A percentile compares a stretch with the other conserved stretches of the same genome.
Evolutionary conservation across 2,888 invertebrate genomes (phyloP).

Genomic region (Apamea sordens): DNA sequence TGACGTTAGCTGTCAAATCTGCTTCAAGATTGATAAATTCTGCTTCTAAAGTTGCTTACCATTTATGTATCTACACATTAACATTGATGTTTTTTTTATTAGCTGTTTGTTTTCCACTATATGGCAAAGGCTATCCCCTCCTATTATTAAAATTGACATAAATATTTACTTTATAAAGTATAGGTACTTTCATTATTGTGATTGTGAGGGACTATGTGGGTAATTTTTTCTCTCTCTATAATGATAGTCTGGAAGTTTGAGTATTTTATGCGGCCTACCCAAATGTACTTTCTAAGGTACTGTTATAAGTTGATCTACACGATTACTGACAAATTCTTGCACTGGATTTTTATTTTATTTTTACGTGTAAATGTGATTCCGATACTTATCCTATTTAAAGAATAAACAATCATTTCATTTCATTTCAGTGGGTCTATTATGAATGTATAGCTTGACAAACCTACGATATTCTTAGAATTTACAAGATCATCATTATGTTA

Average conservation of each 20-base stretch:
- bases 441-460: background rate
- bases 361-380: background rate
- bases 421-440: slow-evolving; percentile 4
- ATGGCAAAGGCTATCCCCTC: background rate
- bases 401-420: background rate
- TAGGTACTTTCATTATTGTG: too few species aligned
- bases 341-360: background rate
- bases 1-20: slow-evolving; percentile 3
- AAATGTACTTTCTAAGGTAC: background rate
- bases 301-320: background rate
- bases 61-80: background rate
- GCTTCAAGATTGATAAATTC: background rate
- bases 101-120: background rate
- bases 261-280: background rate
- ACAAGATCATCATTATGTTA: slow-evolving; percentile 37
- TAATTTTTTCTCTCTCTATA: background rate
- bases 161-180: background rate
- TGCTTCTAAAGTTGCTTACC: background rate
- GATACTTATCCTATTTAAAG: background rate
- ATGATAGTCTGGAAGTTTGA: background rate
- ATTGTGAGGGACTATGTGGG: too few species aligned
- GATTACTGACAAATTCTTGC: background rate
- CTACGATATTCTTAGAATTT: slow-evolving; percentile 20
- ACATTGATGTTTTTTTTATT: background rate
- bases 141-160: background rate